Evolutionary conservation across 92 coral and sea anemone species (phyloP).

Genomic region (Scolanthus callimorphus): DNA sequence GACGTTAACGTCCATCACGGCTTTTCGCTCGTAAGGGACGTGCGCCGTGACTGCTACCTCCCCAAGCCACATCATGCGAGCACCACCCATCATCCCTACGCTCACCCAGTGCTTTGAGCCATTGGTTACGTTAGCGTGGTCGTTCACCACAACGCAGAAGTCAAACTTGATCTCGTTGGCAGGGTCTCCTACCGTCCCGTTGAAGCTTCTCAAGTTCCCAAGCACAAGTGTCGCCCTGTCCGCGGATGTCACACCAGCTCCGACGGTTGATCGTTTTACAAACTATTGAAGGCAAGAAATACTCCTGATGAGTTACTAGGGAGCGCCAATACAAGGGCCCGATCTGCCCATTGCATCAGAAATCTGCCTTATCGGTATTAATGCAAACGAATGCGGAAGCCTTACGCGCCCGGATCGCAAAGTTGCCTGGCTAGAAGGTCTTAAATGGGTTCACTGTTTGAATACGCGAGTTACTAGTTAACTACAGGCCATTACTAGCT

Average conservation of each 20-base stretch:
- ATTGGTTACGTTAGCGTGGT: conserved; percentile 67
- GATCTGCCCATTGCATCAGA: too few species aligned
- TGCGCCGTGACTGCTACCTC: conserved; percentile 75
- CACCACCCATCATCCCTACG: conserved; percentile 87
- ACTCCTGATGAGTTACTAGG: too few species aligned
- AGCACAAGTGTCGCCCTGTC: conserved; percentile 78
- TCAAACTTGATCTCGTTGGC: conserved; percentile 59
- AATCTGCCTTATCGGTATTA: conserved; percentile 7
- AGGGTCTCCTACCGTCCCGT: conserved; percentile 22
- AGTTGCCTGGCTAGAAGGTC: too few species aligned
- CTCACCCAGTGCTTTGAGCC: conserved; percentile 89
- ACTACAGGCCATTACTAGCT: too few species aligned
- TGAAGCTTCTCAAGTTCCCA: conserved; percentile 48
- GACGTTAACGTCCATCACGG: conserved; percentile 57
- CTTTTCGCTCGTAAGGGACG: conserved; percentile 60
- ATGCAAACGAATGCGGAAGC: conserved; percentile 37
- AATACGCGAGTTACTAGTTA: too few species aligned
- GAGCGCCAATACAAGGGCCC: too few species aligned
- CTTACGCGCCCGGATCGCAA: background rate
- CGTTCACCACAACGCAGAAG: conserved; percentile 77
- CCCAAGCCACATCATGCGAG: conserved; percentile 95
- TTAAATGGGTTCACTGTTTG: too few species aligned
- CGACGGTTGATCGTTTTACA: conserved; percentile 58
- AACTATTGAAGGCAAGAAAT: too few species aligned
- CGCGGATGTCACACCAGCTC: conserved; percentile 27